Percentiles rank a stretch among this genome's conserved stretches.
phyloP scores from a whole-genome alignment of 2,797 vertebrate genomes.

The Paramormyrops hopkinsi region DNA sequence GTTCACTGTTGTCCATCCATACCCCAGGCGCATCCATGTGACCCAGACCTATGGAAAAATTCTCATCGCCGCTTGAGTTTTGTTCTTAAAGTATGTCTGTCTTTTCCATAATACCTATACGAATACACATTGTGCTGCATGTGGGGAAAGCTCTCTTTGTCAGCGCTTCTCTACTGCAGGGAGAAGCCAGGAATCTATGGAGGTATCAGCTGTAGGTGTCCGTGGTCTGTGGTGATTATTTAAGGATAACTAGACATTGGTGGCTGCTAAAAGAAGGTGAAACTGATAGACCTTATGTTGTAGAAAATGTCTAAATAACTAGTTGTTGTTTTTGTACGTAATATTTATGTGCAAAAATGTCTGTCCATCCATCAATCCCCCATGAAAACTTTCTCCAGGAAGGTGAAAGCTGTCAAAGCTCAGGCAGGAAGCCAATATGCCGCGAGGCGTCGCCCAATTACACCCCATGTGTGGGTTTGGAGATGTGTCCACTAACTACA shows the following conservation, averaged over 20 bases:
- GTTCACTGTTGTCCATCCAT: neutral
- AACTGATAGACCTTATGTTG: neutral
- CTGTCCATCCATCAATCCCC: neutral
- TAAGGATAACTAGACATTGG: neutral
- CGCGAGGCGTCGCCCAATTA: neutral
- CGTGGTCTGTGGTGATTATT: neutral
- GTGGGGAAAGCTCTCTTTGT: neutral
- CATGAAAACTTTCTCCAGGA: neutral
- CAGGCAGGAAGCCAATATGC: neutral
- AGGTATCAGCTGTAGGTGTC: neutral
- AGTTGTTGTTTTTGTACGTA: neutral
- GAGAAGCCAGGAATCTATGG: neutral
- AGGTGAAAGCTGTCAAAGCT: neutral
- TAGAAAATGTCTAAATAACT: neutral
- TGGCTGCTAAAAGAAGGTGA: neutral
- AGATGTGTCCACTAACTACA: neutral
- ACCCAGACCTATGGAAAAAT: neutral
- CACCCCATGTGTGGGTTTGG: neutral
- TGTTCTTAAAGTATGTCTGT: neutral
- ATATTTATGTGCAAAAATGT: neutral
- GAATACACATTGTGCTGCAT: neutral
- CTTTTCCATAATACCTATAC: neutral
- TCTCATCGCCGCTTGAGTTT: neutral
- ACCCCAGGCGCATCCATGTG: neutral
- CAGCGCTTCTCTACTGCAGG: neutral